Evolutionary conservation across 1,140 invertebrate genomes (phyloP), one percentile per base, ranked within the genome.

Genomic region (Cylas formicarius): DNA sequence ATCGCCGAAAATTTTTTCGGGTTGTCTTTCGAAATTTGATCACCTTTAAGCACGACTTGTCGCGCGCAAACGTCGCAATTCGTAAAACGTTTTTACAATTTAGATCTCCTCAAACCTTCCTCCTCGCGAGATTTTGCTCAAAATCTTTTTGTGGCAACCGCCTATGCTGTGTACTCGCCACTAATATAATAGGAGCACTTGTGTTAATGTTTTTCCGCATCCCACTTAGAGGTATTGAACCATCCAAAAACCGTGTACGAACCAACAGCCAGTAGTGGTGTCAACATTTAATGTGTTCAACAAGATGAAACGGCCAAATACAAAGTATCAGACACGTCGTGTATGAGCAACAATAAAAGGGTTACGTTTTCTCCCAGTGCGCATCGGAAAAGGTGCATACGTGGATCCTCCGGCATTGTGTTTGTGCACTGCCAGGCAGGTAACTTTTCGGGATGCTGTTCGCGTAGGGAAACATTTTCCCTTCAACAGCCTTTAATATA

Each of bases 381-480:
- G 35, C n/a, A n/a, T n/a, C n/a, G n/a, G n/a, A n/a, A n/a, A n/a
- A n/a, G n/a, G n/a, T 46, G 21, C 19, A 32, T 39, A 32, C 34
- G n/a, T 39, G 36, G 21, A 38, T 24, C 35, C n/a, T 39, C 18
- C 21, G 28, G 27, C 29, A 24, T 46, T 46, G 21, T 46, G 10
- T 32, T 46, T 46, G 36, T 33, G 31, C 44, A 46, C 13, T 32
- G 9, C 24, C 22, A 36, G n/a, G 45, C 46, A 48, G 46, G 46
- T 48, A 48, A 42, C 36, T n/a, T n/a, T n/a, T n/a, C n/a, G n/a
- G n/a, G 44, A 46, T 39, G 44, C 44, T 39, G 44, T 31, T n/a
- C 23, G 33, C 22, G 18, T n/a, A 40, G 28, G 32, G 28, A 11
- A 22, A 42, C 46, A 40, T 35, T 47, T 21, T 37, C 46, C 46